Conservation (phyloP, 2,113 vertebrate genomes). For the Boulengeromyrus knoepffleri region DNA sequence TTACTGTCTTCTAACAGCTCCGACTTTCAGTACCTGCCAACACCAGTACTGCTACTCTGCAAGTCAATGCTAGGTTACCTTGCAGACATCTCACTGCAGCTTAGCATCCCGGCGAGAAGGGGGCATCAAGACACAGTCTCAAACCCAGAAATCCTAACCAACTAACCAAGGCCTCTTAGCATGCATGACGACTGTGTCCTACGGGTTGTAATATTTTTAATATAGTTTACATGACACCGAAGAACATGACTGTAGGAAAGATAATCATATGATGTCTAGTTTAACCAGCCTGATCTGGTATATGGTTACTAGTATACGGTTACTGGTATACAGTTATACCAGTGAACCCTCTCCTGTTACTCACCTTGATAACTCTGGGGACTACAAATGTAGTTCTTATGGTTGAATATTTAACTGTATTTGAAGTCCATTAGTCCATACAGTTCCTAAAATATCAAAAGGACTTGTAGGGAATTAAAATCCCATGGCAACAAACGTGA, state of each 20-base stretch:
- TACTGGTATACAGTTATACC: background rate
- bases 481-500: background rate
- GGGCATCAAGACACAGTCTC: background rate
- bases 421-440: conserved; percentile 32
- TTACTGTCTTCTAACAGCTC: background rate
- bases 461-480: conserved; percentile 13
- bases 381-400: conserved; percentile 15
- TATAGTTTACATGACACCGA: background rate
- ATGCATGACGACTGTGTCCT: background rate
- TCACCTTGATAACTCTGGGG: conserved; percentile 1
- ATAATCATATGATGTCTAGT: background rate
- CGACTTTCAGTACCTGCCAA: background rate
- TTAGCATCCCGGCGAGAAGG: background rate
- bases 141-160: background rate
- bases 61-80: background rate
- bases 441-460: conserved; percentile 31
- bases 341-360: conserved; percentile 20
- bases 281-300: background rate
- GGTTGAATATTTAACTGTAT: conserved; percentile 12
- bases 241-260: background rate
- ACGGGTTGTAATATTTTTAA: background rate
- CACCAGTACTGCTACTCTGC: background rate
- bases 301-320: background rate
- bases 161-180: background rate
- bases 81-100: background rate